A percentile compares a stretch with the other conserved stretches of the same genome.
phyloP scores from a whole-genome alignment of 2,888 invertebrate genomes.

The Dasysyrphus albostriatus region DNA sequence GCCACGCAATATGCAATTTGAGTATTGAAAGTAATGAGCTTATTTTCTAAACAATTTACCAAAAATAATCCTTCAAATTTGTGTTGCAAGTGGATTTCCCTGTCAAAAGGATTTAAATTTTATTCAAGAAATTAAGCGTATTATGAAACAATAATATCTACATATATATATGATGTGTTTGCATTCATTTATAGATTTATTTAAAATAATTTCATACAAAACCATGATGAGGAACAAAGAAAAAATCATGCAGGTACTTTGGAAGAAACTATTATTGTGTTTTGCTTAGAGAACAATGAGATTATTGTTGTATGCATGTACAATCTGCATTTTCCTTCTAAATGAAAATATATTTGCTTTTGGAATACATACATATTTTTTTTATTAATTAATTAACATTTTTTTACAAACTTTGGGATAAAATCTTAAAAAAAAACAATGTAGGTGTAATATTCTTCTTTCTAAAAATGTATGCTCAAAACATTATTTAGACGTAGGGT shows the following conservation, averaged over 20 bases:
- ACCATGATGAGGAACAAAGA: not conserved
- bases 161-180: not conserved
- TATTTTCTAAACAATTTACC: not conserved
- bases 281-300: no score
- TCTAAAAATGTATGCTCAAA: no score
- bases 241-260: not conserved
- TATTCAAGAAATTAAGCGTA: not conserved
- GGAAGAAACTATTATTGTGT: not conserved
- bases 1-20: not conserved
- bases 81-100: not conserved
- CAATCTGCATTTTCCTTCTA: no score
- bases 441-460: no score
- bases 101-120: constrained; percentile 14
- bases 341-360: no score
- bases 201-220: not conserved
- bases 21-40: not conserved
- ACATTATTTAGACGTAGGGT: no score
- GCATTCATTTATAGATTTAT: not conserved
- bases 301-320: no score
- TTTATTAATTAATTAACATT: no score
- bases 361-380: no score
- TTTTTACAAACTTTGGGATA: no score
- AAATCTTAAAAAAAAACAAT: no score
- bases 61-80: not conserved
- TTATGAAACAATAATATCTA: not conserved